Percentiles rank a stretch among this genome's conserved stretches.
Conservation (phyloP, 1,140 invertebrate species). For the Calliopsis andreniformis region DNA sequence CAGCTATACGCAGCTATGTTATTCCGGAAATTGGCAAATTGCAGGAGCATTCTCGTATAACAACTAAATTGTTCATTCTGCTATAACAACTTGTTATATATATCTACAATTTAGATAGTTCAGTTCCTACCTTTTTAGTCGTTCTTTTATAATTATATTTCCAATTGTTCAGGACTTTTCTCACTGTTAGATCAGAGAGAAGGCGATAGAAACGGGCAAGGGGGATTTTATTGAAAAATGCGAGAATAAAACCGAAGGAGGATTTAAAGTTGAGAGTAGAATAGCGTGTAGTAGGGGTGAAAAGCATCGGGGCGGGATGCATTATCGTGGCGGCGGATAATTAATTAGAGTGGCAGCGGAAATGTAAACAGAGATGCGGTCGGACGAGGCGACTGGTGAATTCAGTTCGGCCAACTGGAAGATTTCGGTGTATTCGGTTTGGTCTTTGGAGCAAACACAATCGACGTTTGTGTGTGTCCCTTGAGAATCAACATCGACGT, state of each 20-base stretch:
- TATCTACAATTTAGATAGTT: no score
- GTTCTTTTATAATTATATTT: no score
- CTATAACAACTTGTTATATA: no score
- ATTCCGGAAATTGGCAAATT: no score
- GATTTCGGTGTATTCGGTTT: constrained; percentile 52
- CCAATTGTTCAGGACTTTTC: no score
- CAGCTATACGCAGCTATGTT: no score
- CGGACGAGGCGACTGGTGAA: constrained; percentile 39
- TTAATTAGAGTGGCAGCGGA: constrained; percentile 71
- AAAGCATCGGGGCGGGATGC: constrained; percentile 28
- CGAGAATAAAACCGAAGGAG: no score
- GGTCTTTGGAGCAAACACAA: constrained; percentile 68
- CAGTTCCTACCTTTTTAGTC: no score
- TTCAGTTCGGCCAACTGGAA: constrained; percentile 42
- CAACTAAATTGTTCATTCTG: no score
- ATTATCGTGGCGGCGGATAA: constrained; percentile 67
- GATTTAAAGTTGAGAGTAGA: background rate
- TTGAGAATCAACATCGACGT: constrained; percentile 47
- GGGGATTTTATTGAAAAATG: background rate
- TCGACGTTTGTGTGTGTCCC: constrained; percentile 65
- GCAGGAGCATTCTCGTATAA: no score
- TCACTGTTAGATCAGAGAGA: no score
- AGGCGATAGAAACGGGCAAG: no score
- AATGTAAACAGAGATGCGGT: constrained; percentile 61
- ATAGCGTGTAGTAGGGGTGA: background rate